phyloP scores from a whole-genome alignment of 2,888 invertebrate species.

The Lasiommata megera region DNA sequence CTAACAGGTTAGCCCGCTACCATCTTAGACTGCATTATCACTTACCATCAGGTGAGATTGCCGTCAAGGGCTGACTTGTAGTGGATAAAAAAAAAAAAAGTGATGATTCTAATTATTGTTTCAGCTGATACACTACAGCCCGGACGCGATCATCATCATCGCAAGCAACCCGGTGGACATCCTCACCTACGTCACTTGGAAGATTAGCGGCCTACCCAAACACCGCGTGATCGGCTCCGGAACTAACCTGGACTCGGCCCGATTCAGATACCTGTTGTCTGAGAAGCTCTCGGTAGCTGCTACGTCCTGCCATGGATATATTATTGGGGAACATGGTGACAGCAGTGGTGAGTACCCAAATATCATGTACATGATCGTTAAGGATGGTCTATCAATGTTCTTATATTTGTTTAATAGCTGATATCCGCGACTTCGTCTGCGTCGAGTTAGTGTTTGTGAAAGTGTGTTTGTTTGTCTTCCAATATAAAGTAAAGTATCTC shows the following conservation, averaged over 20 bases:
- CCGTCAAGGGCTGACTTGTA: no score
- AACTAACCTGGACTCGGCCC: constrained; percentile 95
- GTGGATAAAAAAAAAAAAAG: no score
- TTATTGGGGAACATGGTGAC: constrained; percentile 97
- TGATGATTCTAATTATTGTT: neutral
- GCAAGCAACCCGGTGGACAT: constrained; percentile 97
- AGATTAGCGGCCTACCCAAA: constrained; percentile 93
- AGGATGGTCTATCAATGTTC: no score
- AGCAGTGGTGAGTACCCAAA: constrained; percentile 84
- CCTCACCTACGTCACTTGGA: constrained; percentile 97
- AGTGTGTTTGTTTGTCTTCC: no score
- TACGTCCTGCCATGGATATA: constrained; percentile 94
- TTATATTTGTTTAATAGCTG: no score
- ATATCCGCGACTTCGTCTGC: no score
- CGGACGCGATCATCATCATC: constrained; percentile 91
- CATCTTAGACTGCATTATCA: no score
- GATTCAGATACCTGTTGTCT: constrained; percentile 93
- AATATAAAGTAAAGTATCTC: no score
- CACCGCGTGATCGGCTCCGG: constrained; percentile 95
- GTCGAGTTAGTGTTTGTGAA: no score
- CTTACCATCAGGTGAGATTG: no score
- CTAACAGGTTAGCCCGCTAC: no score
- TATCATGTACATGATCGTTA: no score
- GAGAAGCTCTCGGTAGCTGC: constrained; percentile 91
- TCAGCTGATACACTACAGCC: constrained; percentile 89